Evolutionary conservation across 2,888 invertebrate genomes (phyloP).

Genomic region (Halocaridina rubra): DNA sequence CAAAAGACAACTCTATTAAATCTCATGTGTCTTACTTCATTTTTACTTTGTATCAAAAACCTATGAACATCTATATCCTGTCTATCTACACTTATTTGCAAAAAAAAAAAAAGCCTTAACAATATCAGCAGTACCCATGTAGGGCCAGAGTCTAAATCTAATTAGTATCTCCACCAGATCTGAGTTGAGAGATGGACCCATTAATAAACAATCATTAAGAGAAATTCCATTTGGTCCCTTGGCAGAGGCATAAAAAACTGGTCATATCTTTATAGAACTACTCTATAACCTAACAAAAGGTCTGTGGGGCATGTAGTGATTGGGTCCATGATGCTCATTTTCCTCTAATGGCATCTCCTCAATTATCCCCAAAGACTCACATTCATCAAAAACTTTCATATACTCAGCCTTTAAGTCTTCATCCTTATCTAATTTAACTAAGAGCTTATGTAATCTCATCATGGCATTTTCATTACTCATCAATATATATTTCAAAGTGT

Average conservation of each 20-base stretch:
- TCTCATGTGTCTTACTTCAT: neutral
- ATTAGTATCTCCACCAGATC: neutral
- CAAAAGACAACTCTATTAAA: neutral
- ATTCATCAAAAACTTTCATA: neutral
- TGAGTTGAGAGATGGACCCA: conserved; percentile 3
- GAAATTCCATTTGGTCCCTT: conserved; percentile 13
- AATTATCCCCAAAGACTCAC: conserved; percentile 4
- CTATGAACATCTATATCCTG: neutral
- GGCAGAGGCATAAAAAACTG: conserved; percentile 27
- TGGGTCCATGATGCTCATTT: neutral
- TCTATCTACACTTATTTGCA: neutral
- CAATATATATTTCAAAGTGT: neutral
- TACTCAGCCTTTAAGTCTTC: conserved; percentile 4
- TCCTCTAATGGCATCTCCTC: neutral
- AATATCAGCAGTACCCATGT: neutral
- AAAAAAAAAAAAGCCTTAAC: too few species aligned
- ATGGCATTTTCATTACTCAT: neutral
- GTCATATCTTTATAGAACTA: neutral
- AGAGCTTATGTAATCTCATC: neutral
- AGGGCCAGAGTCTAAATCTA: conserved; percentile 10
- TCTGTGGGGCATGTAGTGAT: conserved; percentile 5
- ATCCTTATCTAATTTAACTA: conserved; percentile 2
- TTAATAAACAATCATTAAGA: conserved; percentile 12
- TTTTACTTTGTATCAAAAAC: neutral
- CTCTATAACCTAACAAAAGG: neutral